phyloP scores from a whole-genome alignment of 2,888 invertebrate species.

The Neoaliturus tenellus region DNA sequence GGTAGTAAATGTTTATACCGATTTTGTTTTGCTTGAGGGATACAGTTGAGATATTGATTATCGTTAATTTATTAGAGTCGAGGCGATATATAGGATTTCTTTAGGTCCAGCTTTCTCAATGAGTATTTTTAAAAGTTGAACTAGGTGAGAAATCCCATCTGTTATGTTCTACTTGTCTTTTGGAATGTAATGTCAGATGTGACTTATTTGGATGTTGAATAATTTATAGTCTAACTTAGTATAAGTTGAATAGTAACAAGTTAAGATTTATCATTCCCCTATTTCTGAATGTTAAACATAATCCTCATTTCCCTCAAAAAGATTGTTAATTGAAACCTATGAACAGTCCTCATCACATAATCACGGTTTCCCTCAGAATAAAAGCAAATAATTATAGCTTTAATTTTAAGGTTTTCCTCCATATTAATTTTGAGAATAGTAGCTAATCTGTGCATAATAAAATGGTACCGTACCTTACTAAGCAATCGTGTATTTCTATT shows the following conservation, averaged over 20 bases:
- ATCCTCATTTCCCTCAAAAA: neutral
- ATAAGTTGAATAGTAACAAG: neutral
- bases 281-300: neutral
- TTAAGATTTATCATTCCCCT: neutral
- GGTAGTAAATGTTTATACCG: constrained; percentile 10
- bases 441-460: neutral
- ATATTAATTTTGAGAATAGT: too few relatives aligned
- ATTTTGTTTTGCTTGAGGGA: neutral
- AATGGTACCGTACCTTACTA: neutral
- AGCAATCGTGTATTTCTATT: neutral
- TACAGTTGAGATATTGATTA: neutral
- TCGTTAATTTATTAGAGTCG: neutral
- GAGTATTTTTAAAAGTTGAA: too few relatives aligned
- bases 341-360: neutral
- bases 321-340: neutral
- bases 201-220: constrained; percentile 13
- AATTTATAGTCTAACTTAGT: constrained; percentile 14
- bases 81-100: neutral
- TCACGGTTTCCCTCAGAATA: too few relatives aligned
- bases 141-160: too few relatives aligned
- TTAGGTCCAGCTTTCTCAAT: neutral
- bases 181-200: neutral
- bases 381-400: too few relatives aligned
- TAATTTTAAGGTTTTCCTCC: too few relatives aligned
- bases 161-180: neutral